A percentile compares a stretch with the other conserved stretches of the same genome.
Evolutionary conservation across 2,797 vertebrate genomes (phyloP).

Genomic region (Eurystomus glaucurus): DNA sequence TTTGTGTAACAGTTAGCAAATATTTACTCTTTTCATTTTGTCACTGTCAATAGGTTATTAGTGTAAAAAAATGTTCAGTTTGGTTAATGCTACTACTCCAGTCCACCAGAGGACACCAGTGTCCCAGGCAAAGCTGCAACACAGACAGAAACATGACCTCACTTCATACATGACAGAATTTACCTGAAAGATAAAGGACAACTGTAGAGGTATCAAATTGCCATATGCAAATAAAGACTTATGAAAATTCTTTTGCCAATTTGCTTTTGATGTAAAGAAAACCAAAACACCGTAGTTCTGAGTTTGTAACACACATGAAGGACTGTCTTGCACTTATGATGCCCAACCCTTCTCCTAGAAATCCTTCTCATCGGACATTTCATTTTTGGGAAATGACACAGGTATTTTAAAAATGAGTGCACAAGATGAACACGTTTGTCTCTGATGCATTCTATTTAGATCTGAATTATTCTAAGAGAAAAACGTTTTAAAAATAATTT

Average conservation of each 20-base stretch:
- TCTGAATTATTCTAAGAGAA: neutral
- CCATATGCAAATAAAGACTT: neutral
- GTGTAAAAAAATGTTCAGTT: neutral
- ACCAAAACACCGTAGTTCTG: neutral
- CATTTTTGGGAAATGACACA: neutral
- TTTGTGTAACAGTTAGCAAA: neutral
- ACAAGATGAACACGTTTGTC: neutral
- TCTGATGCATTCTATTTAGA: neutral
- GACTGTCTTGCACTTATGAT: neutral
- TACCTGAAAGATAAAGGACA: neutral
- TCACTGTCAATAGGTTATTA: neutral
- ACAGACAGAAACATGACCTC: neutral
- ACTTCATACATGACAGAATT: neutral
- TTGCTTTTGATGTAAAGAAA: neutral
- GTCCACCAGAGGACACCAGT: constrained; percentile 85
- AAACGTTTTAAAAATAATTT: neutral
- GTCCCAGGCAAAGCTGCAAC: neutral
- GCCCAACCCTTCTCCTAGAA: neutral
- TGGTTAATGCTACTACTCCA: constrained; percentile 10
- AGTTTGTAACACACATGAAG: neutral
- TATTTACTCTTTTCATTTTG: neutral
- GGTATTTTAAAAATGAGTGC: neutral
- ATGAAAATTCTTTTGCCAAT: neutral
- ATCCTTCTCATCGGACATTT: neutral
- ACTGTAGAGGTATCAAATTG: neutral